phyloP scores from a whole-genome alignment of 2,888 invertebrate genomes.

The Glyphotaelius pellucidus region DNA sequence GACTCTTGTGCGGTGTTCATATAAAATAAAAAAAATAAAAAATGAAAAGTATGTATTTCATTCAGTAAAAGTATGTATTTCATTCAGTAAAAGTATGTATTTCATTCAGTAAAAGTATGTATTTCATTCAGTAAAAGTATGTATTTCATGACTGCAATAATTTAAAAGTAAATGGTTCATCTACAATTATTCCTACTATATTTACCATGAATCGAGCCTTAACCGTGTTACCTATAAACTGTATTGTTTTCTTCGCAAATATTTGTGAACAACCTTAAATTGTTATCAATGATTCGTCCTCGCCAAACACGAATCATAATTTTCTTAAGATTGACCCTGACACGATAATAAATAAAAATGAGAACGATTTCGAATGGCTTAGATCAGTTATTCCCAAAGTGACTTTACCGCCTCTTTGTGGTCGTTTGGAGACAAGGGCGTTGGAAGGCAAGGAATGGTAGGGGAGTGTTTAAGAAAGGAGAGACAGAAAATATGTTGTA shows the following conservation, averaged over 20 bases:
- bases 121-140: no score
- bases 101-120: no score
- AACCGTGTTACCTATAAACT: background rate
- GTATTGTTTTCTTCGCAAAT: background rate
- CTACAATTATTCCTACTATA: background rate
- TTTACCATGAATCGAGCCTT: background rate
- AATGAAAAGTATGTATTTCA: background rate
- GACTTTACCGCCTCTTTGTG: background rate
- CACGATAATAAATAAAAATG: conserved; percentile 33
- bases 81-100: no score
- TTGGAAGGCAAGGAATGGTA: background rate
- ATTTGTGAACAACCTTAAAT: background rate
- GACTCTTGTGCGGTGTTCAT: no score
- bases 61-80: no score
- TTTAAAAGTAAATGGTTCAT: background rate
- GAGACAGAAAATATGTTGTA: background rate
- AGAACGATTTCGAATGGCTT: conserved; percentile 32
- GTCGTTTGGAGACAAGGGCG: background rate
- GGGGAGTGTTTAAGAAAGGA: background rate
- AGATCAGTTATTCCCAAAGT: conserved; percentile 6
- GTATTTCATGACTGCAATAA: background rate
- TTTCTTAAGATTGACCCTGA: conserved; percentile 37
- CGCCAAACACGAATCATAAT: conserved; percentile 14
- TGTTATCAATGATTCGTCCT: conserved; percentile 21
- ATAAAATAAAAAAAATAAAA: no score